Evolutionary conservation across 2,113 vertebrate genomes (phyloP).

Genomic region (Panthera uncia): DNA sequence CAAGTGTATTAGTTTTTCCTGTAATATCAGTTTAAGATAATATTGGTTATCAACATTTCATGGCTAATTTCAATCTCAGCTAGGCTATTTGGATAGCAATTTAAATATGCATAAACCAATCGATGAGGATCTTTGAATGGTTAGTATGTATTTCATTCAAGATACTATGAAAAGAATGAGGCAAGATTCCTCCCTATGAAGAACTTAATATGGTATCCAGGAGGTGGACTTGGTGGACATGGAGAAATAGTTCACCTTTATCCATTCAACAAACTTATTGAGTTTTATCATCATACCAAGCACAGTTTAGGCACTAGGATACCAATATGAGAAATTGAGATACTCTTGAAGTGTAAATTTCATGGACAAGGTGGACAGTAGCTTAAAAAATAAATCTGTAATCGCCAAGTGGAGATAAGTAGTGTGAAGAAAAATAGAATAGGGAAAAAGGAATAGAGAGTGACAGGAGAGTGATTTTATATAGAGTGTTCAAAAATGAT

Average conservation of each 20-base stretch:
- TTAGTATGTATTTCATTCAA: not conserved
- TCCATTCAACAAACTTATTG: not conserved
- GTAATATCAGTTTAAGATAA: not conserved
- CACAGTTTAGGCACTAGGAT: not conserved
- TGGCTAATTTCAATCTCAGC: not conserved
- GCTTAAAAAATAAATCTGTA: not conserved
- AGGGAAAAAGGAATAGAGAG: not conserved
- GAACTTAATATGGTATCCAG: not conserved
- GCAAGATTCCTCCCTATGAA: not conserved
- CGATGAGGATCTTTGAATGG: not conserved
- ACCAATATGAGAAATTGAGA: not conserved
- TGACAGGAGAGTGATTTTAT: not conserved
- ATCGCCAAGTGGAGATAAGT: not conserved
- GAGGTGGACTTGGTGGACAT: not conserved
- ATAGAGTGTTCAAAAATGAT: not conserved
- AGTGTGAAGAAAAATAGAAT: not conserved
- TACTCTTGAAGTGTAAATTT: not conserved
- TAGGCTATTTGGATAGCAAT: not conserved
- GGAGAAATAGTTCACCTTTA: not conserved
- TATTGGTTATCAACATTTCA: not conserved
- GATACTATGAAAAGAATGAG: not conserved
- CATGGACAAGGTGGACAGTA: not conserved
- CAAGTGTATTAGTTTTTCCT: constrained; percentile 3
- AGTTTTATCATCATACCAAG: not conserved
- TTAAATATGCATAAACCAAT: not conserved